phyloP scores from a whole-genome alignment of 2,888 invertebrate species.

The Andricus curvator region DNA sequence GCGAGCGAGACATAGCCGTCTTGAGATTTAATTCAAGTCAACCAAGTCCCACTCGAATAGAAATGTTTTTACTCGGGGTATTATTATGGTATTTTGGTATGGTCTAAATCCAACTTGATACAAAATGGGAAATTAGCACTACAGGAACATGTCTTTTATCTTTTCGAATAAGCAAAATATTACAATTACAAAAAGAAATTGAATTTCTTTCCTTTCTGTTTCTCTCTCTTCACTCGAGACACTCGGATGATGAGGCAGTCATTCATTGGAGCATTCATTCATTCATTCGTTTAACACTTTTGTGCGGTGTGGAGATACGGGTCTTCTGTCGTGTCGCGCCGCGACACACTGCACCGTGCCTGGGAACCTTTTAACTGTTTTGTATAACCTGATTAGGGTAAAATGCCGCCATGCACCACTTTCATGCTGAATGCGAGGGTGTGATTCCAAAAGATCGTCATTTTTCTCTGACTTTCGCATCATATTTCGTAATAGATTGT shows the following conservation, averaged over 20 bases:
- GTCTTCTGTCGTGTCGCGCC: constrained; percentile 67
- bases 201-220: constrained; percentile 24
- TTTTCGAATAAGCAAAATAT: too few species aligned
- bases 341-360: constrained; percentile 57
- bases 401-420: constrained; percentile 43
- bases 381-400: constrained; percentile 73
- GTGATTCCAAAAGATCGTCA: constrained; percentile 30
- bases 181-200: background rate
- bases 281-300: constrained; percentile 76
- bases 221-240: constrained; percentile 49
- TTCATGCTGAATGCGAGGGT: constrained; percentile 23
- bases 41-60: too few species aligned
- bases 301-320: constrained; percentile 75
- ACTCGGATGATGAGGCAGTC: constrained; percentile 62
- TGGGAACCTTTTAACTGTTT: constrained; percentile 75
- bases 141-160: too few species aligned
- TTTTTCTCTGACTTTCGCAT: constrained; percentile 1
- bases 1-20: too few species aligned
- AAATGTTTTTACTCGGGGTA: too few species aligned
- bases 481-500: constrained; percentile 3
- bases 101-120: too few species aligned
- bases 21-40: too few species aligned
- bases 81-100: too few species aligned
- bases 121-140: too few species aligned
- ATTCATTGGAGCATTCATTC: constrained; percentile 68